Percentiles rank a stretch among this genome's conserved stretches.
Conservation (phyloP, 1,140 invertebrate species). For the Drosophila paulistorum region DNA sequence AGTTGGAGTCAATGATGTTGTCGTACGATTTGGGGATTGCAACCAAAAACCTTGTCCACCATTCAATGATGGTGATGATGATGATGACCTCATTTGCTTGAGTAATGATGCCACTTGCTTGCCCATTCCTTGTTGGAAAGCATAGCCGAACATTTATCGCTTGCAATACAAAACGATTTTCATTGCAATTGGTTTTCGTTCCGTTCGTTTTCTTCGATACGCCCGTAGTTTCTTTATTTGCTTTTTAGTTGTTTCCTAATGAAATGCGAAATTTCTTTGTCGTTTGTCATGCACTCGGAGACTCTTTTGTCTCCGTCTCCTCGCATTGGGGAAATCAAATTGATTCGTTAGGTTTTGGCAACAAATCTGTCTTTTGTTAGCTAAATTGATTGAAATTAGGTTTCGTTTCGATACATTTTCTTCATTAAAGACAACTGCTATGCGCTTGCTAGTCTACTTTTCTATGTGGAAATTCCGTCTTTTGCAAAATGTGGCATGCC, state of each 20-base stretch:
- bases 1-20: neutral
- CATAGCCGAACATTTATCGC: constrained; percentile 24
- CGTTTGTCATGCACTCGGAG: constrained; percentile 27
- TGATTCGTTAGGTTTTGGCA: constrained; percentile 67
- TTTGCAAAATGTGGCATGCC: neutral
- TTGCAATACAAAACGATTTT: constrained; percentile 58
- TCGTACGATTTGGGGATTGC: neutral
- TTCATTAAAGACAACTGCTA: neutral
- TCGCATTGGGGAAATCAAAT: constrained; percentile 46
- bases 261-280: constrained; percentile 64
- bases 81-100: constrained; percentile 77
- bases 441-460: neutral
- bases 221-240: constrained; percentile 34
- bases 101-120: constrained; percentile 76
- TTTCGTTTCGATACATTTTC: constrained; percentile 26
- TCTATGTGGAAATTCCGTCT: constrained; percentile 19
- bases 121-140: neutral
- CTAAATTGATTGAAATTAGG: constrained; percentile 76
- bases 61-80: constrained; percentile 32
- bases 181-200: constrained; percentile 6
- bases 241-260: constrained; percentile 63
- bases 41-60: constrained; percentile 22
- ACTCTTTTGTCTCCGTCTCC: constrained; percentile 43
- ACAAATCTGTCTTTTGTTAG: constrained; percentile 73
- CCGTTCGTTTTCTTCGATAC: constrained; percentile 10